Base-by-base conservation (phyloP, 2,888 invertebrate genomes). In the Graphium colonna region DNA sequence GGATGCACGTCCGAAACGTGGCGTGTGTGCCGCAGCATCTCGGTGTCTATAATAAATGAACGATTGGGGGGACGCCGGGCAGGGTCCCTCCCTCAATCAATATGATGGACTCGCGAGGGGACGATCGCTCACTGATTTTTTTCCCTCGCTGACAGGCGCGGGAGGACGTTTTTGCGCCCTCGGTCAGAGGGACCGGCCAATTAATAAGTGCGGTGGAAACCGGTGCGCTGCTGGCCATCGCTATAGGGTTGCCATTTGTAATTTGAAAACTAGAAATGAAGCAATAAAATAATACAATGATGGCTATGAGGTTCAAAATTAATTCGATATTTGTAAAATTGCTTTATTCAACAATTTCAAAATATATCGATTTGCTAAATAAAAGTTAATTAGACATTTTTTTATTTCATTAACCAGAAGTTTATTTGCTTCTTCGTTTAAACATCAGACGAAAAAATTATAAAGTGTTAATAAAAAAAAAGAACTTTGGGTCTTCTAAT, bases 51-150 rank as follows among this genome's bases (percentile, higher is more conserved):
- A 90, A 90, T 90, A 90, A 90, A 91, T 90, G 91, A 90, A 88
- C 81, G 83, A 53, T 53, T 82, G 81, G 82, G 86, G 79, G 84
- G 83, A 82, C 77, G 86, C 84, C 88, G 89, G 87, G 88, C 90
- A 87, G 80, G 79, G 86, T 82, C 84, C 89, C 88, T 85, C 90
- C 90, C 90, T 90, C 90, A 90, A 90, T 90, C 90, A 90, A 90
- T 90, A 90, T 90, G 90, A 90, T 90, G 90, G 90, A 90, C 89
- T 90, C 84, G 86, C 88, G 88, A 88, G 89, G 89, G 90, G 90
- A 85, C 89, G 87, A 88, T 89, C 89, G 89, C 87, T 89, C 89
- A 89, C 89, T 87, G 88, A 89, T 89, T 89, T 89, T 89, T 89
- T 89, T 86, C 89, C 87, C 86, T 87, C 83, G 86, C 87, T 87